A percentile compares a stretch with the other conserved stretches of the same genome.
Evolutionary conservation across 2,797 vertebrate genomes (phyloP).

Genomic region (Scolopax rusticola): DNA sequence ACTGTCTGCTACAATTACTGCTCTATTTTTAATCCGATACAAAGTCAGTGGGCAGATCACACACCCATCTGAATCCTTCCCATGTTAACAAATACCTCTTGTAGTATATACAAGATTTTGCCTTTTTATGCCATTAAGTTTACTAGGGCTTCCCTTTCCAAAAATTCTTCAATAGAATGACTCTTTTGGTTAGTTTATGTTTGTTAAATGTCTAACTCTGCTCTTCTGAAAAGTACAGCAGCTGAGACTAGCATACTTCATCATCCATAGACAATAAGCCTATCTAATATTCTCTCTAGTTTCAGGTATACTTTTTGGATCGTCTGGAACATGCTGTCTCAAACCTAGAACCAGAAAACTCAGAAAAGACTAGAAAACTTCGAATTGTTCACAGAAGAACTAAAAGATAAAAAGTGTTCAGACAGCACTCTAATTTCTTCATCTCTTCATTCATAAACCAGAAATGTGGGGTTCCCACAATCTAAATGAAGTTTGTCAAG

Average conservation of each 20-base stretch:
- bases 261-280: background rate
- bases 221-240: background rate
- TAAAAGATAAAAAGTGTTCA: background rate
- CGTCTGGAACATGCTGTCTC: background rate
- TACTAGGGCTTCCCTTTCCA: background rate
- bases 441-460: background rate
- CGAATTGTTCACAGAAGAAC: background rate
- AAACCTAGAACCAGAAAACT: background rate
- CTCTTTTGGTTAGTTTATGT: background rate
- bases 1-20: background rate
- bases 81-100: background rate
- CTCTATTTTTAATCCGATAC: background rate
- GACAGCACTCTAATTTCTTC: background rate
- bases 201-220: background rate
- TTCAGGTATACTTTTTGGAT: background rate
- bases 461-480: background rate
- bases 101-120: background rate
- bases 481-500: background rate
- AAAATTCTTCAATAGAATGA: background rate
- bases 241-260: background rate
- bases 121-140: background rate
- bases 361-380: background rate
- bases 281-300: background rate
- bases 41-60: background rate
- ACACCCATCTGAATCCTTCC: background rate